A percentile compares a stretch with the other conserved stretches of the same genome.
phyloP scores from a whole-genome alignment of 2,888 invertebrate species.

The Acanthacorydalis orientalis region DNA sequence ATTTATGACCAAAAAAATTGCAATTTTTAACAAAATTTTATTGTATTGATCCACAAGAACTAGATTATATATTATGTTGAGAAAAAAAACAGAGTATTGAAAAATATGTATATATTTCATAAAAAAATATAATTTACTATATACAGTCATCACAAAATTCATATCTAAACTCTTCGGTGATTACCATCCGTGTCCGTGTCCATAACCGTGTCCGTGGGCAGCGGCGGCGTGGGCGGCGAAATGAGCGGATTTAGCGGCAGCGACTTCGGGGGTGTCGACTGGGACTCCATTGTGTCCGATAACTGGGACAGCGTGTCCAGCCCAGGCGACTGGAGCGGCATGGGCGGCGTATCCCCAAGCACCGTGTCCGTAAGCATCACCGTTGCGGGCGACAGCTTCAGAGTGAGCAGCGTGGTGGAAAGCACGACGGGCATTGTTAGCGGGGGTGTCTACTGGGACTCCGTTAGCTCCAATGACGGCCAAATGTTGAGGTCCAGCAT shows the following conservation, averaged over 20 bases:
- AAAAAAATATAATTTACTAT: no score
- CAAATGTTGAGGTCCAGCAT: constrained; percentile 24
- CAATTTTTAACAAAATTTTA: no score
- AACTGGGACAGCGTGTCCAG: constrained; percentile 11
- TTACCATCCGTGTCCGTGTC: constrained; percentile 15
- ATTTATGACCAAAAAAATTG: no score
- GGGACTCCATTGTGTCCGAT: constrained; percentile 15
- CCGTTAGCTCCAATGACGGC: constrained; percentile 7
- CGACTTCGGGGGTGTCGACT: constrained; percentile 40
- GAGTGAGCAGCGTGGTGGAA: background rate
- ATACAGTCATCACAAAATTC: no score
- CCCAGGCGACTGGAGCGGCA: background rate
- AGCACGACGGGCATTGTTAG: constrained; percentile 1
- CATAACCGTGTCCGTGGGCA: background rate
- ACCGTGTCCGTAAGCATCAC: background rate
- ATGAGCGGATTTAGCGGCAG: constrained; percentile 35
- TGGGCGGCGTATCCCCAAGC: background rate
- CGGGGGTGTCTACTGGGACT: background rate
- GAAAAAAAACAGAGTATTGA: no score
- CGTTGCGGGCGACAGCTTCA: background rate
- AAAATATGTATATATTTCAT: no score
- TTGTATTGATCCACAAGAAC: no score
- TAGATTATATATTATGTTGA: no score
- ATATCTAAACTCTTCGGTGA: no score
- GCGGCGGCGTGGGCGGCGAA: constrained; percentile 23